These are phyloP conservation scores for Drosophila mayaguana DNA, from an alignment of 2,888 invertebrate species.

Conservation along the genomic window DNA sequence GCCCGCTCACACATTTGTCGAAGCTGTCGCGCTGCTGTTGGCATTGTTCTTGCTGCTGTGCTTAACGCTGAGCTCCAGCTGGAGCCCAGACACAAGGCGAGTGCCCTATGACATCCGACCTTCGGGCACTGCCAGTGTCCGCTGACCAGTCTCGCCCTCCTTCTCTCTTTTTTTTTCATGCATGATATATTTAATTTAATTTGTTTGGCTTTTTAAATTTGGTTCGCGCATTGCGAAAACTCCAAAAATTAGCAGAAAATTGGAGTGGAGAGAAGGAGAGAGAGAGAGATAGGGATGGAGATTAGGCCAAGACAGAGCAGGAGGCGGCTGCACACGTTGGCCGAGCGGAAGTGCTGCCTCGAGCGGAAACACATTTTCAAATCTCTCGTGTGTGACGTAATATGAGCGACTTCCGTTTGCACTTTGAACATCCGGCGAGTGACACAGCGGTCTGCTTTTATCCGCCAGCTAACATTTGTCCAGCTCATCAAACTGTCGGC, in stretches of 20 bases:
- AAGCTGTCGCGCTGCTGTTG: constrained; percentile 13
- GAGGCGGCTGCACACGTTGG: constrained; percentile 27
- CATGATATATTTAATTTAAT: constrained; percentile 48
- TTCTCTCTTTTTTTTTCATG: constrained; percentile 1
- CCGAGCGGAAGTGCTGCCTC: constrained; percentile 43
- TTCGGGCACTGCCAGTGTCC: constrained; percentile 1
- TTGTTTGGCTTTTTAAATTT: constrained; percentile 34
- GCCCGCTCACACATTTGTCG: constrained; percentile 17
- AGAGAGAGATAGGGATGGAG: not conserved
- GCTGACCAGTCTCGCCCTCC: not conserved
- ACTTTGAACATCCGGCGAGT: constrained; percentile 71
- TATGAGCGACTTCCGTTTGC: constrained; percentile 77
- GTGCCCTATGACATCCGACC: constrained; percentile 9
- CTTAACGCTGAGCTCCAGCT: constrained; percentile 6
- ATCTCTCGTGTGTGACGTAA: constrained; percentile 64
- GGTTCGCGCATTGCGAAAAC: constrained; percentile 4
- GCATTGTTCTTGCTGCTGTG: constrained; percentile 4
- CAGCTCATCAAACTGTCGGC: constrained; percentile 49
- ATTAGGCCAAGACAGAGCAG: constrained; percentile 15
- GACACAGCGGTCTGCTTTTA: constrained; percentile 43
- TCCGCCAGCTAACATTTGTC: constrained; percentile 14
- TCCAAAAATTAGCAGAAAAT: constrained; percentile 12
- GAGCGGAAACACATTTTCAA: constrained; percentile 56
- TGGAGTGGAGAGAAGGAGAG: no score
- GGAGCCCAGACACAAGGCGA: not conserved